phyloP scores from a whole-genome alignment of 1,140 invertebrate genomes.

The Saccostrea echinata region DNA sequence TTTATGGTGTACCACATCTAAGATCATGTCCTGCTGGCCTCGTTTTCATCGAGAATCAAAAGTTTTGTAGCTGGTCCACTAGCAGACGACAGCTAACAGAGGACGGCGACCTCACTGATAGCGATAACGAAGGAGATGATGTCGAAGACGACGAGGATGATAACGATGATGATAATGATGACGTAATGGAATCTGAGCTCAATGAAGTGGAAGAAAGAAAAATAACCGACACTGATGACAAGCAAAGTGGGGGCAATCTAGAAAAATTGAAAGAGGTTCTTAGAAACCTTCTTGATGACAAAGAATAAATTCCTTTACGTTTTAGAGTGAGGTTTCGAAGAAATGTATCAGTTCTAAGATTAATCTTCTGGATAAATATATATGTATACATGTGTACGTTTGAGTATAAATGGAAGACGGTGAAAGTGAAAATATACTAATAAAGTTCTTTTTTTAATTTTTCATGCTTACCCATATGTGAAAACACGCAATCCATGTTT shows the following conservation, averaged over 20 bases:
- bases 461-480: too few relatives aligned
- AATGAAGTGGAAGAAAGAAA: not conserved
- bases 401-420: too few relatives aligned
- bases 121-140: not conserved
- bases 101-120: not conserved
- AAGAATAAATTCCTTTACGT: not conserved
- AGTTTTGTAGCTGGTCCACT: not conserved
- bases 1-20: not conserved
- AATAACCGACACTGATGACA: not conserved
- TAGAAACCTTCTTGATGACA: not conserved
- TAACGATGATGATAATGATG: not conserved
- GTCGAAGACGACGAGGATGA: not conserved
- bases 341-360: too few relatives aligned
- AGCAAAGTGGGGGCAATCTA: not conserved
- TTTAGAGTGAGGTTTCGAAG: not conserved
- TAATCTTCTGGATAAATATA: too few relatives aligned
- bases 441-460: too few relatives aligned
- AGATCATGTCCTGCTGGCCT: not conserved
- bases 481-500: too few relatives aligned
- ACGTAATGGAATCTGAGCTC: not conserved
- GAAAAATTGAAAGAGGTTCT: not conserved
- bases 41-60: not conserved
- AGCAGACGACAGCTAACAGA: constrained; percentile 5
- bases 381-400: too few relatives aligned
- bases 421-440: too few relatives aligned